Base-by-base conservation (phyloP, 1,140 invertebrate genomes). In the Macrobrachium rosenbergii region DNA sequence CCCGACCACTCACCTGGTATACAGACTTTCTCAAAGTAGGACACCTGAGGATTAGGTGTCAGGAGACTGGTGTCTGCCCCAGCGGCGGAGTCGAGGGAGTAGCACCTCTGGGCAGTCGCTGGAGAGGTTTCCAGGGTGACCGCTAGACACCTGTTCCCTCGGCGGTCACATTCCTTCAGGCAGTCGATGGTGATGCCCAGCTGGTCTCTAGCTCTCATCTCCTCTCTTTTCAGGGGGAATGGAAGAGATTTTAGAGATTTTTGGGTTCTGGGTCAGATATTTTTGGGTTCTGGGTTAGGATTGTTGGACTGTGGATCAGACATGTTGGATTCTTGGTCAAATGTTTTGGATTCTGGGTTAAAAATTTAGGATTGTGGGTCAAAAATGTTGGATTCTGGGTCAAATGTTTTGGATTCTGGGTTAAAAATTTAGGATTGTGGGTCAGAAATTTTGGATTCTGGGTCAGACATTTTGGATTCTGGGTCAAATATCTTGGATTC, bases 1-100 rank as follows among this genome's bases (percentile, higher is more conserved):
- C 17, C 62, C 23, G 19, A 11, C 12, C 17, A 82, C 89, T 90
- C 76, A 90, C 89, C 89, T 21, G 89, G 89, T 37, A 90, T 90
- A 88, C 93, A 94, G 52, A 93, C 92, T 90, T 94, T 94, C 88
- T 94, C 93, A 90, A 92, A 93, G 89, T 93, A 93, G 28, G 92
- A 91, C 6, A 92, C 90, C 78, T 92, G 92, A 0, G 91, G 88
- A 8, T 92, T 89, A 6, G 92, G 90, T 43, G 91, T 90, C 7
- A 94, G 91, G 16, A 90, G 88, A 16, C 90, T 90, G 10, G 91
- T 89, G 19, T 93, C 91, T 64, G 86, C 90, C n/a, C 82, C 90
- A 17, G 93, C 92, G 52, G 92, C 91, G 0, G 91, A 90, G 78
- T 93, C 92, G 2, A 93, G 83, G 69, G 92, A 91, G 88, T 91